phyloP scores from a whole-genome alignment of 2,113 vertebrate genomes.

The Elephantulus edwardii region DNA sequence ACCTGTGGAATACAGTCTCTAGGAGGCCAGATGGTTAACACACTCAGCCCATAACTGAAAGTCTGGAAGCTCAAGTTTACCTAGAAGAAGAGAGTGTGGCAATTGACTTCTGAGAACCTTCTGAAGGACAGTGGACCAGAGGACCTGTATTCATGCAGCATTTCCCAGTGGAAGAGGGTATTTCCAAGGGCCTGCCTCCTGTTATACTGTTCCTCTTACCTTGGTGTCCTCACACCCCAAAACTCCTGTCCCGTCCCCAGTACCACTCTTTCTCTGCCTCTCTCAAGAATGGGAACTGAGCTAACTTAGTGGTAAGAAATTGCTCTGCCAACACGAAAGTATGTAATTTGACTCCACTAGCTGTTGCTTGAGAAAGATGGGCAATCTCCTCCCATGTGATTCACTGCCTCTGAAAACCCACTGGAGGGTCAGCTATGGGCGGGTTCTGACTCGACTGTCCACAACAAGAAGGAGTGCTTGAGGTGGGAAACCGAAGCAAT shows the following conservation, averaged over 20 bases:
- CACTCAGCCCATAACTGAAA: not conserved
- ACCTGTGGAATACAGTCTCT: not conserved
- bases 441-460: too few species aligned
- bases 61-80: not conserved
- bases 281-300: not conserved
- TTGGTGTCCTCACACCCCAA: too few species aligned
- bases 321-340: too few species aligned
- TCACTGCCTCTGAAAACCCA: too few species aligned
- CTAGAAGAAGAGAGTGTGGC: not conserved
- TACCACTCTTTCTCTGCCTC: not conserved
- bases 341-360: too few species aligned
- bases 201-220: not conserved
- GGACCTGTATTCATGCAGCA: not conserved
- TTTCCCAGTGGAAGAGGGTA: not conserved
- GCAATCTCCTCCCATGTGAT: too few species aligned
- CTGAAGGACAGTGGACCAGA: too few species aligned
- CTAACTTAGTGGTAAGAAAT: too few species aligned
- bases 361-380: too few species aligned
- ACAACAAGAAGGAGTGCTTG: not conserved
- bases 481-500: not conserved
- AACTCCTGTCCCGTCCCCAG: too few species aligned
- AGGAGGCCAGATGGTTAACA: not conserved
- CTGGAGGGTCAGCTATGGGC: too few species aligned
- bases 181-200: not conserved
- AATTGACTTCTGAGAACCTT: not conserved